Evolutionary conservation across 1,140 invertebrate species (phyloP).

Genomic region (Lasaia peninsularis): DNA sequence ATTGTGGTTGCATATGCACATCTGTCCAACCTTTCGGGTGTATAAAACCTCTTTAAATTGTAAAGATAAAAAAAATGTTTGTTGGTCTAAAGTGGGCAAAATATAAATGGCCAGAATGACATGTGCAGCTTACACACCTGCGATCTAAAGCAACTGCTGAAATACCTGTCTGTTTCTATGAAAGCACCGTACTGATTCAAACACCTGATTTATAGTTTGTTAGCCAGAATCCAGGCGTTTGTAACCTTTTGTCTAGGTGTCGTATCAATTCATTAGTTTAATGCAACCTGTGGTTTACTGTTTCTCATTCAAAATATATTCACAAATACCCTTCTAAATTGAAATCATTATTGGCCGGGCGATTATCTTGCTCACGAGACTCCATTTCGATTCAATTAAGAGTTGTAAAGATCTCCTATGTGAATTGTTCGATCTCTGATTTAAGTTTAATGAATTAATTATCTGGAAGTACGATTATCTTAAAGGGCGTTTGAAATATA

Average conservation of each 20-base stretch:
- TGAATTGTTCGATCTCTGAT: slow-evolving; percentile 64
- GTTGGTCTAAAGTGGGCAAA: too few species aligned
- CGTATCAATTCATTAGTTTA: slow-evolving; percentile 43
- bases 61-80: too few species aligned
- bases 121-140: too few species aligned
- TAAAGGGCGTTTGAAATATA: slow-evolving; percentile 36
- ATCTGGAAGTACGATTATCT: slow-evolving; percentile 61
- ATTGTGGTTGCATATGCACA: too few species aligned
- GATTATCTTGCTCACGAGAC: slow-evolving; percentile 71
- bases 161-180: neutral
- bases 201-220: neutral
- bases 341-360: slow-evolving; percentile 65
- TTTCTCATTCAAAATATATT: slow-evolving; percentile 57
- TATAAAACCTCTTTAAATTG: too few species aligned
- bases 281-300: slow-evolving; percentile 41
- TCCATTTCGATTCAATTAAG: slow-evolving; percentile 66
- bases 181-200: neutral
- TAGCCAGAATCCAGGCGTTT: slow-evolving; percentile 24
- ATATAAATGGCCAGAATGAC: too few species aligned
- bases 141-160: too few species aligned
- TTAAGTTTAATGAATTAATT: slow-evolving; percentile 72
- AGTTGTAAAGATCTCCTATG: slow-evolving; percentile 69
- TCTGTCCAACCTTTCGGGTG: too few species aligned
- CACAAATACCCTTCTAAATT: slow-evolving; percentile 66
- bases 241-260: slow-evolving; percentile 30